These are phyloP conservation scores for Equus quagga DNA, from an alignment of 2,113 vertebrate genomes.

Conservation along the genomic window DNA sequence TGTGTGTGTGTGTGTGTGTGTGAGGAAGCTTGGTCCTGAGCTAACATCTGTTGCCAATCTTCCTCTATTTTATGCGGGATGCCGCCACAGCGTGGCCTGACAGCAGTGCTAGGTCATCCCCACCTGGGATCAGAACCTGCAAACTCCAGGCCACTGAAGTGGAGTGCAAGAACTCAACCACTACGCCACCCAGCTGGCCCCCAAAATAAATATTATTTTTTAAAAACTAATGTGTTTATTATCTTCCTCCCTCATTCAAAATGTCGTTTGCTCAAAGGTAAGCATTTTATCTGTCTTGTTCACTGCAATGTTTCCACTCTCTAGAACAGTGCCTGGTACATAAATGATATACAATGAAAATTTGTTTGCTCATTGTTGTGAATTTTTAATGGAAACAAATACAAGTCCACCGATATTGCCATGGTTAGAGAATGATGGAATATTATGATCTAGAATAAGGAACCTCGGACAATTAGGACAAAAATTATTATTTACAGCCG, in stretches of 20 bases:
- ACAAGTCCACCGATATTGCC: background rate
- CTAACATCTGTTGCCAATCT: too few species aligned
- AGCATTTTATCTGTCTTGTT: background rate
- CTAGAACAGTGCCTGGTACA: background rate
- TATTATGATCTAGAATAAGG: background rate
- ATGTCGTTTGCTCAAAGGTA: background rate
- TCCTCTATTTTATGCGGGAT: too few species aligned
- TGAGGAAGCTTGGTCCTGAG: too few species aligned
- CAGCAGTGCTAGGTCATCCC: too few species aligned
- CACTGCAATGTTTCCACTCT: background rate
- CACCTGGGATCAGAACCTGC: too few species aligned
- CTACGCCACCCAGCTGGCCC: too few species aligned
- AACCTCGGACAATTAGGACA: background rate
- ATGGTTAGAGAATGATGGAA: background rate
- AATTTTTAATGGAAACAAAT: background rate
- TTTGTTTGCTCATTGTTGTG: background rate
- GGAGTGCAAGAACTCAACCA: too few species aligned
- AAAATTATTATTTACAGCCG: background rate
- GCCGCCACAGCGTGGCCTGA: too few species aligned
- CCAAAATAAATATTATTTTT: background rate
- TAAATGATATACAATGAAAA: background rate
- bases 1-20: too few species aligned
- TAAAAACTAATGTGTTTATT: background rate
- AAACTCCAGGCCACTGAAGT: too few species aligned
- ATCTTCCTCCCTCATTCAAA: background rate